Conservation (phyloP, 64 coral and sea anemone genomes). For the Montipora cactus region DNA sequence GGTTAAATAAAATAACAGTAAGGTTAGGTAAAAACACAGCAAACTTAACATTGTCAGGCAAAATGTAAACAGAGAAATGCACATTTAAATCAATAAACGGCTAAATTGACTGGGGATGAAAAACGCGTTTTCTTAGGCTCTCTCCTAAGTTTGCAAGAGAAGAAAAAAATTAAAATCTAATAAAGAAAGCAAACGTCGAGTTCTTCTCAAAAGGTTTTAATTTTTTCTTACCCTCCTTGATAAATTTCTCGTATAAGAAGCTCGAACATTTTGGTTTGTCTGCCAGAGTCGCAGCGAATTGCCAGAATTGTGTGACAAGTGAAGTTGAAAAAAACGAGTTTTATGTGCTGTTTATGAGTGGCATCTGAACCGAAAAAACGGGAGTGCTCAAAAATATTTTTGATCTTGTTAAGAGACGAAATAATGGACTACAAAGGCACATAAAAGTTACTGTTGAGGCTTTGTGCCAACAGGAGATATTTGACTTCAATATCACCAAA, state of each 20-base stretch:
- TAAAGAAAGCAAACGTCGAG: neutral
- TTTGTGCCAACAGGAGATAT: neutral
- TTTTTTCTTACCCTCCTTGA: neutral
- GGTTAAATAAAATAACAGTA: conserved; percentile 2
- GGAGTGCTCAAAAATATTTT: neutral
- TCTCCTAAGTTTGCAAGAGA: neutral
- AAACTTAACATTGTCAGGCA: neutral
- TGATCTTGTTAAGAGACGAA: too few relatives aligned
- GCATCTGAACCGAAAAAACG: neutral
- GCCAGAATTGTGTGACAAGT: neutral
- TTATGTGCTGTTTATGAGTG: neutral
- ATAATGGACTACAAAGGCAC: neutral
- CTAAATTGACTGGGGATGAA: neutral
- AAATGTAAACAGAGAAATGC: neutral
- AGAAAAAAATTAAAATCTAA: neutral
- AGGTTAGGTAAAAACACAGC: neutral
- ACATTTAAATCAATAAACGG: neutral
- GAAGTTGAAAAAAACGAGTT: neutral
- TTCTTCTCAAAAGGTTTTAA: neutral
- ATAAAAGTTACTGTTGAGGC: neutral
- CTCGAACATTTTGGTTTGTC: neutral
- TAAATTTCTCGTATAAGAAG: neutral
- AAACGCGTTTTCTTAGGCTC: neutral
- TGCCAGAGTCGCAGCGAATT: too few relatives aligned
- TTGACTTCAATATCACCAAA: neutral